A percentile compares a stretch with the other conserved stretches of the same genome.
phyloP scores from a whole-genome alignment of 2,888 invertebrate species.

The Melikaiella ostensackeni region DNA sequence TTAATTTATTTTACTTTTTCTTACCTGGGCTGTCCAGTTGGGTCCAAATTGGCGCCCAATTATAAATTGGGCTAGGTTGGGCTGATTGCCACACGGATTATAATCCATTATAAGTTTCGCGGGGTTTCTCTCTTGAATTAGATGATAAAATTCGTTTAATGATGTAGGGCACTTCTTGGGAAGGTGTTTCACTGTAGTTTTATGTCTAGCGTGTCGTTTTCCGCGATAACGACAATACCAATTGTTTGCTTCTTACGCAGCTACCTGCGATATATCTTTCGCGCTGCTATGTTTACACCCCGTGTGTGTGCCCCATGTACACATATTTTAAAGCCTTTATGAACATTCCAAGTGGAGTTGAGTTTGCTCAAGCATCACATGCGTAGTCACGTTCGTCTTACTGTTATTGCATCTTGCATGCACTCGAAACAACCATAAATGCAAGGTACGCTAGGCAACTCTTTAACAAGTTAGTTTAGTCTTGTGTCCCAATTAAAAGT shows the following conservation, averaged over 20 bases:
- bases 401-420: background rate
- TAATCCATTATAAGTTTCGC: background rate
- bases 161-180: constrained; percentile 19
- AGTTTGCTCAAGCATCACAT: constrained; percentile 21
- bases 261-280: constrained; percentile 14
- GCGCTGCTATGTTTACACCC: constrained; percentile 16
- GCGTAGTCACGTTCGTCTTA: constrained; percentile 1
- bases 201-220: background rate
- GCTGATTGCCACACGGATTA: too few species aligned
- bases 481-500: constrained; percentile 28
- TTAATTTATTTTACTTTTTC: too few species aligned
- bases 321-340: constrained; percentile 27
- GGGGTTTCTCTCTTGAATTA: background rate
- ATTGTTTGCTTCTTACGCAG: constrained; percentile 30
- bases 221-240: constrained; percentile 19
- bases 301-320: constrained; percentile 1
- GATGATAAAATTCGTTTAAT: background rate
- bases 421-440: background rate
- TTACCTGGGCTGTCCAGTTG: too few species aligned
- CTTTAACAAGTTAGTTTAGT: constrained; percentile 14
- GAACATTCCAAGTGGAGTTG: constrained; percentile 5
- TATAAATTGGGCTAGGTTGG: too few species aligned
- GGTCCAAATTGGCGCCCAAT: too few species aligned
- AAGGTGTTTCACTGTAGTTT: background rate
- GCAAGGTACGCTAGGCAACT: constrained; percentile 9